Evolutionary conservation across 2,797 vertebrate species (phyloP).

Genomic region (Myiothlypis coronata): DNA sequence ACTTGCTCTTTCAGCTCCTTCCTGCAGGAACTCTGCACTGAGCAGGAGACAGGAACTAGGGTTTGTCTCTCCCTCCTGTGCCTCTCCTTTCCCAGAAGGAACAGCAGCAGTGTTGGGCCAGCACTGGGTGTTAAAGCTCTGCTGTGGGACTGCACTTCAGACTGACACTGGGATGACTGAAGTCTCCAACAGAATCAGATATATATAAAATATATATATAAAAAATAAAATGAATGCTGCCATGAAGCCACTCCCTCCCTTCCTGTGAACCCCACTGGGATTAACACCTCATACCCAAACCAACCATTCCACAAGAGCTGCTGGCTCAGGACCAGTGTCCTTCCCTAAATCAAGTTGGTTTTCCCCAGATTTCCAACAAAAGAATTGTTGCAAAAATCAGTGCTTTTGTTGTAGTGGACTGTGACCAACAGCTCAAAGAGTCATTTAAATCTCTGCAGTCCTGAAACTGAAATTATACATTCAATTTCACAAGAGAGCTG

Average conservation of each 20-base stretch:
- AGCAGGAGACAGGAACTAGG: rapidly evolving
- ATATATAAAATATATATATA: background rate
- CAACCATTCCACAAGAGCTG: background rate
- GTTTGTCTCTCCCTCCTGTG: background rate
- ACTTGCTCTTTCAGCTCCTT: background rate
- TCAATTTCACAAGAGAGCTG: background rate
- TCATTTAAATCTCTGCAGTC: background rate
- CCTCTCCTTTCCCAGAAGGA: background rate
- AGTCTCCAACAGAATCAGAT: background rate
- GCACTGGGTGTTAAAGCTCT: background rate
- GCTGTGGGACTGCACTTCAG: background rate
- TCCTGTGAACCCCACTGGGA: background rate
- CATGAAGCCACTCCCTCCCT: background rate
- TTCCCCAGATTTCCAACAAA: background rate
- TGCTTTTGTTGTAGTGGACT: background rate
- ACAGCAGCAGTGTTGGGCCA: background rate
- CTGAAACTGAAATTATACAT: background rate
- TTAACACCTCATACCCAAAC: background rate
- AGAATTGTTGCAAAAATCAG: background rate
- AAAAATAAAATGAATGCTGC: background rate
- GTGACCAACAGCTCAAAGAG: background rate
- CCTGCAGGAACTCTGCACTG: background rate
- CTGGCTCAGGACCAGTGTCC: background rate
- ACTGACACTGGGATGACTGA: background rate
- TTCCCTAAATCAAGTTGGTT: background rate